Evolutionary conservation across 2,113 vertebrate genomes (phyloP).

Genomic region (Tyrannus savana): DNA sequence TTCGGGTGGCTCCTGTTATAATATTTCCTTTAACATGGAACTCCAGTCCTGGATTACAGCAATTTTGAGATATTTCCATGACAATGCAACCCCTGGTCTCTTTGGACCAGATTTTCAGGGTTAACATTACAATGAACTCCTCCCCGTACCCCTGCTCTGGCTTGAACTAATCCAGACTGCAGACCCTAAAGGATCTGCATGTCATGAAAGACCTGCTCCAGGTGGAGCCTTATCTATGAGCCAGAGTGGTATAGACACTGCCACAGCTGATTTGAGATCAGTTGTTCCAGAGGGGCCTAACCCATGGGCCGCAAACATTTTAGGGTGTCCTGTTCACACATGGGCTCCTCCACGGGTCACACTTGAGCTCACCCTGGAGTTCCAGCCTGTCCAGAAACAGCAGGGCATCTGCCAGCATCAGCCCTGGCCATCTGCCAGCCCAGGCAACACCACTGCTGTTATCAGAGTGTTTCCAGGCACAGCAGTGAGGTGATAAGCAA

Average conservation of each 20-base stretch:
- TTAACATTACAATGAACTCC: background rate
- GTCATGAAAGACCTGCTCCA: background rate
- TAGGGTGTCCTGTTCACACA: background rate
- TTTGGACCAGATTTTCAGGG: background rate
- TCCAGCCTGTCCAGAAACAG: background rate
- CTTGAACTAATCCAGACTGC: background rate
- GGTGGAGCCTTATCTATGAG: background rate
- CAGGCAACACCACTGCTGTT: no score
- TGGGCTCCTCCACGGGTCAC: background rate
- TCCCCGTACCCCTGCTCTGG: background rate
- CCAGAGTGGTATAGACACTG: background rate
- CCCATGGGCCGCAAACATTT: no score
- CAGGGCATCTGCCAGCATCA: background rate
- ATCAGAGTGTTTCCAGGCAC: background rate
- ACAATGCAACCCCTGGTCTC: rapidly evolving
- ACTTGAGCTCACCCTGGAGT: rapidly evolving
- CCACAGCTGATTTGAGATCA: background rate
- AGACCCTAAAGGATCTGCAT: no score
- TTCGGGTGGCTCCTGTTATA: rapidly evolving
- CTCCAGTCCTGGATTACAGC: background rate
- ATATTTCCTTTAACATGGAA: background rate
- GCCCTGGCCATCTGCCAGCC: background rate
- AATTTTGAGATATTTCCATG: background rate
- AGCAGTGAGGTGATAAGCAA: background rate
- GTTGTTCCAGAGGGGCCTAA: background rate